Conservation (phyloP, 2,888 invertebrate species). For the Pachliopta kotzebuea region DNA sequence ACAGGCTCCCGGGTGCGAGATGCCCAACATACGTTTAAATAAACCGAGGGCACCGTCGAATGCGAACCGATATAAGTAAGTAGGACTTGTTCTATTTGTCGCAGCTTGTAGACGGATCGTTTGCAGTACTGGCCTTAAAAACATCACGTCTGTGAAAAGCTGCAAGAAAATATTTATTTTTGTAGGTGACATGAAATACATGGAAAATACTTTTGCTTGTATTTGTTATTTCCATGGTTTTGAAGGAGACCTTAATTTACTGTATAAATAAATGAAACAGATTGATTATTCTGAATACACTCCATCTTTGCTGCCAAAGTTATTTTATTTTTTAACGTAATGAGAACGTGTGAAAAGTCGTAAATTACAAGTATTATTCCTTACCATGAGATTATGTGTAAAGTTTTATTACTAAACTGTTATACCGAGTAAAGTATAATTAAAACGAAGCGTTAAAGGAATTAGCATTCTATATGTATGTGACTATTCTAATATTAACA, state of each 20-base stretch:
- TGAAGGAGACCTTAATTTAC: neutral
- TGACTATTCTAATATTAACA: no score
- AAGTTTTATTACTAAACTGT: no score
- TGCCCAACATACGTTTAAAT: constrained; percentile 82
- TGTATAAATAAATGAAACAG: neutral
- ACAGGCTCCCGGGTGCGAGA: constrained; percentile 80
- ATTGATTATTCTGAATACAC: no score
- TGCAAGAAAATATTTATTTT: constrained; percentile 40
- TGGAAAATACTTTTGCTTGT: neutral
- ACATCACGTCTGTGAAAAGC: constrained; percentile 83
- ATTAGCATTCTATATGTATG: no score
- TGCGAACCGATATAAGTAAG: constrained; percentile 81
- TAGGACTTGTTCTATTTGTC: constrained; percentile 72
- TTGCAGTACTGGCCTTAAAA: constrained; percentile 78
- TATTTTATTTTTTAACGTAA: no score
- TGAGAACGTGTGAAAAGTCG: no score
- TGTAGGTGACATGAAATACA: neutral
- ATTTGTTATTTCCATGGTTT: no score
- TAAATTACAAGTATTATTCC: no score
- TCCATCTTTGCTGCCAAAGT: no score
- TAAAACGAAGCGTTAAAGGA: no score
- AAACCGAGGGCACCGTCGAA: constrained; percentile 83
- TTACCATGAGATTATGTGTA: no score
- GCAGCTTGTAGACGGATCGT: constrained; percentile 68
- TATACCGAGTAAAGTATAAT: no score